Percentiles rank a stretch among this genome's conserved stretches.
phyloP scores from a whole-genome alignment of 2,888 invertebrate species.

The Notocelia uddmanniana region DNA sequence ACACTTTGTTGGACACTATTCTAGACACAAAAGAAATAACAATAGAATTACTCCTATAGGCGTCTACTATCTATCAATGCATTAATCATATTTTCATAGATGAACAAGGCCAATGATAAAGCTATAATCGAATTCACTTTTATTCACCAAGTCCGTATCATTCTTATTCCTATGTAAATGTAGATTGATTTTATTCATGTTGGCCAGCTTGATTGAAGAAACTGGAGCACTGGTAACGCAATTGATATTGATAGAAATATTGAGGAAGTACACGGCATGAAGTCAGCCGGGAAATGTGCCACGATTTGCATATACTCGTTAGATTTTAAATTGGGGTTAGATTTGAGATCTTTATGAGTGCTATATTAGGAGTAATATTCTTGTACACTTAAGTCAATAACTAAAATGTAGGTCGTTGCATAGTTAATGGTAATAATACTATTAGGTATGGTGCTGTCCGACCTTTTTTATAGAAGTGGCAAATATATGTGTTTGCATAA shows the following conservation, averaged over 20 bases:
- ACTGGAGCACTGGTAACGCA: slow-evolving; percentile 47
- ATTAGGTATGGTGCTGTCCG: background rate
- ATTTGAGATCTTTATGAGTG: slow-evolving; percentile 4
- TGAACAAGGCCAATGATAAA: too few species aligned
- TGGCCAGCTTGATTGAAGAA: slow-evolving; percentile 27
- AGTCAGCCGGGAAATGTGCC: slow-evolving; percentile 48
- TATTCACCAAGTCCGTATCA: background rate
- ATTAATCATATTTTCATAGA: too few species aligned
- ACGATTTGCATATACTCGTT: slow-evolving; percentile 33
- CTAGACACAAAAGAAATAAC: too few species aligned
- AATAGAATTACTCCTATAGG: too few species aligned
- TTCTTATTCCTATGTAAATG: slow-evolving; percentile 16
- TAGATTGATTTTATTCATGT: slow-evolving; percentile 21
- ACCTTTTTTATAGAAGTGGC: too few species aligned
- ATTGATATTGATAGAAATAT: slow-evolving; percentile 58
- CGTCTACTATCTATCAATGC: too few species aligned
- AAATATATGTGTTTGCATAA: too few species aligned
- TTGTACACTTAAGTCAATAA: background rate
- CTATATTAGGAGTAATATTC: background rate
- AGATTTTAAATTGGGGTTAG: slow-evolving; percentile 13
- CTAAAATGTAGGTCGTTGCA: background rate
- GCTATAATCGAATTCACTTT: too few species aligned
- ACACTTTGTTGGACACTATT: too few species aligned
- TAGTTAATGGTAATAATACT: background rate
- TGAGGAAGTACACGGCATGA: slow-evolving; percentile 57